Conservation (phyloP, 2,113 vertebrate species). For the Salvelinus sp. region DNA sequence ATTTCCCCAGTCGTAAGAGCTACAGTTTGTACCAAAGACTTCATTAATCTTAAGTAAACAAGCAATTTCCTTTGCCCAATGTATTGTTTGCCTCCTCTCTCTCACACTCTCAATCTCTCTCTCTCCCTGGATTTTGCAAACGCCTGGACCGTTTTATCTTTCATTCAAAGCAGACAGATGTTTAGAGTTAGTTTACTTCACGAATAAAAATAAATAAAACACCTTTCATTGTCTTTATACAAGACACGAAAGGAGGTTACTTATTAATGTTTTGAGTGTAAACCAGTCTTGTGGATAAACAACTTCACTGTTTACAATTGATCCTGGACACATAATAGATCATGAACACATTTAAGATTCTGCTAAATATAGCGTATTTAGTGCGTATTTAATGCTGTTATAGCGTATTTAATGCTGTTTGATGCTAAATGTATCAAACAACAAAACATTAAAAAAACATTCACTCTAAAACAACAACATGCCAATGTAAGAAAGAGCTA, state of each 20-base stretch:
- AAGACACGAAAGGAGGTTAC: neutral
- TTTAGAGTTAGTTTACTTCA: neutral
- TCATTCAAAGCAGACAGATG: conserved; percentile 3
- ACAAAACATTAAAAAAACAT: neutral
- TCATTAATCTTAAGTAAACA: conserved; percentile 44
- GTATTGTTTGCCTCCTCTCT: conserved; percentile 39
- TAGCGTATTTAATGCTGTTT: neutral
- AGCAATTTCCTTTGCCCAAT: conserved; percentile 40
- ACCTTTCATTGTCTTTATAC: neutral
- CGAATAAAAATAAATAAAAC: neutral
- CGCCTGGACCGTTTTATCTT: conserved; percentile 21
- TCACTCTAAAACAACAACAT: neutral
- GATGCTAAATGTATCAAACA: neutral
- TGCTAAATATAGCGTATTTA: neutral
- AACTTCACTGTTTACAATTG: no score
- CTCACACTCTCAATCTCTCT: conserved; percentile 13
- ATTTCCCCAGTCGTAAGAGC: conserved; percentile 13
- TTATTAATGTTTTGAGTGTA: no score
- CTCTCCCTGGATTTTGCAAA: conserved; percentile 27
- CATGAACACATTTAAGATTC: neutral
- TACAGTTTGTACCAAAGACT: conserved; percentile 33
- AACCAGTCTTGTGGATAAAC: no score
- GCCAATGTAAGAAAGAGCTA: neutral
- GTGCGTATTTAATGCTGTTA: no score
- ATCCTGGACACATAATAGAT: neutral